Conservation (phyloP, 2,888 invertebrate genomes). For the Tubiluchus corallicola region DNA sequence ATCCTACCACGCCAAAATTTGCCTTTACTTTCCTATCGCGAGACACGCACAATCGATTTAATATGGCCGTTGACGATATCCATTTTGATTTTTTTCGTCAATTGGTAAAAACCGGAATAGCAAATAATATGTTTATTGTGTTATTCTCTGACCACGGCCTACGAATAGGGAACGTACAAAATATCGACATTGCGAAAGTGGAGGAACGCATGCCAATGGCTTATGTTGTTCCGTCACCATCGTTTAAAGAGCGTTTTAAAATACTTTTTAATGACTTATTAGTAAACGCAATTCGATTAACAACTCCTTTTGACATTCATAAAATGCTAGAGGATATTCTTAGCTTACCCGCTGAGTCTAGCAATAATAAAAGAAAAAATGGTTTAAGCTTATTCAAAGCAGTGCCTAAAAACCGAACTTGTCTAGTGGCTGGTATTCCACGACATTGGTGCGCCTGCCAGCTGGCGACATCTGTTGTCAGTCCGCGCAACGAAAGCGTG, state of each 20-base stretch:
- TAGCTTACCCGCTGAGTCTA: constrained; percentile 15
- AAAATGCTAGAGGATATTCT: constrained; percentile 51
- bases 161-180: constrained; percentile 25
- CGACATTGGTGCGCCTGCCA: constrained; percentile 70
- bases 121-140: constrained; percentile 15
- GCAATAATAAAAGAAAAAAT: constrained; percentile 35
- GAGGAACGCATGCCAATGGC: constrained; percentile 73
- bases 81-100: constrained; percentile 31
- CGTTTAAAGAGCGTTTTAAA: constrained; percentile 44
- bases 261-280: constrained; percentile 43
- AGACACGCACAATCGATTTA: constrained; percentile 63
- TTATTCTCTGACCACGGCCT: constrained; percentile 29
- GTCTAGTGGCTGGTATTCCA: constrained; percentile 52
- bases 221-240: constrained; percentile 48
- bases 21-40: constrained; percentile 67
- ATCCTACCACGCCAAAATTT: constrained; percentile 45
- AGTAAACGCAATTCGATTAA: constrained; percentile 44
- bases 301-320: constrained; percentile 65
- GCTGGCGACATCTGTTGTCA: constrained; percentile 18
- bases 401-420: constrained; percentile 50
- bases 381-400: constrained; percentile 49
- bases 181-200: constrained; percentile 39
- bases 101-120: constrained; percentile 12
- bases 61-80: constrained; percentile 49
- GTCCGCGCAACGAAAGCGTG: constrained; percentile 13